phyloP scores from a whole-genome alignment of 2,113 vertebrate species.

The Chloebia gouldiae region DNA sequence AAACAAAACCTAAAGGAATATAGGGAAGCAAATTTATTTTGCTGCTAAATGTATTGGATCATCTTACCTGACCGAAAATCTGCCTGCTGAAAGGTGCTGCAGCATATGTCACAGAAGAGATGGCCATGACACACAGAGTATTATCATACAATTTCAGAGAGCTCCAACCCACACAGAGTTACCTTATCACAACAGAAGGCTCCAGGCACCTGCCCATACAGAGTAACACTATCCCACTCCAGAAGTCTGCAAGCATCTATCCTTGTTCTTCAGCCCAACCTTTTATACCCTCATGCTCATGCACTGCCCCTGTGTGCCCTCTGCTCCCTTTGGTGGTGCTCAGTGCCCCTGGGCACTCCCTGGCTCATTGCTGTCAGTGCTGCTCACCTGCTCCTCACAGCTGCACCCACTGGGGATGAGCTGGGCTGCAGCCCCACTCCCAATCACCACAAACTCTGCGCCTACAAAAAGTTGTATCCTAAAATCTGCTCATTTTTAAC shows the following conservation, averaged over 20 bases:
- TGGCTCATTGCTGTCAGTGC: background rate
- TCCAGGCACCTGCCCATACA: background rate
- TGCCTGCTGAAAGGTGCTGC: background rate
- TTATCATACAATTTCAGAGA: background rate
- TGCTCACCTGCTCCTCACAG: background rate
- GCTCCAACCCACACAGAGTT: background rate
- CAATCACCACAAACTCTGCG: background rate
- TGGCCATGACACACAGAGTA: background rate
- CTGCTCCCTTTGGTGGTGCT: background rate
- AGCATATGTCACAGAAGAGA: background rate
- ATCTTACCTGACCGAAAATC: background rate
- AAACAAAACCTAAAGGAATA: background rate
- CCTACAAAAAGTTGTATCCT: background rate
- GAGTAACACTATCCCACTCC: background rate
- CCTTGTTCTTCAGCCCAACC: rapidly evolving
- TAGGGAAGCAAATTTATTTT: background rate
- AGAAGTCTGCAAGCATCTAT: background rate
- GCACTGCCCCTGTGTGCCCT: background rate
- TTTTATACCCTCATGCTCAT: background rate
- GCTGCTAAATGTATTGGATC: background rate
- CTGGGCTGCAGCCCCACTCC: background rate
- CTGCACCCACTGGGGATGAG: background rate
- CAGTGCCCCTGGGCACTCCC: background rate
- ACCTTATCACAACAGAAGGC: background rate
- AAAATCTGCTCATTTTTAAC: background rate